These are phyloP conservation scores for Miltochrista miniata DNA, from an alignment of 2,888 invertebrate species.

Conservation along the genomic window DNA sequence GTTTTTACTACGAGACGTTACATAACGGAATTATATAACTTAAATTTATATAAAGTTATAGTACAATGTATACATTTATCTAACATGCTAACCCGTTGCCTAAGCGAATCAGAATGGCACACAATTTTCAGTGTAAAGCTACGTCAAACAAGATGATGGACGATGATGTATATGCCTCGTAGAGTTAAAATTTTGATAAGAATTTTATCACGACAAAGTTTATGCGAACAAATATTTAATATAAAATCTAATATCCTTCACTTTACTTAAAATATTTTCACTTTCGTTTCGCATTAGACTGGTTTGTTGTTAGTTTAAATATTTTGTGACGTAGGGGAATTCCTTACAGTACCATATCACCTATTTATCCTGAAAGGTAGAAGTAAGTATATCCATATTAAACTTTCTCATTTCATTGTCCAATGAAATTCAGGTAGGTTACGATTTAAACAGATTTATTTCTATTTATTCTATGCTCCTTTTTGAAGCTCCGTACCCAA, in stretches of 20 bases:
- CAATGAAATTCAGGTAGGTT: no score
- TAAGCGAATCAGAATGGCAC: slow-evolving; percentile 57
- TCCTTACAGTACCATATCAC: background rate
- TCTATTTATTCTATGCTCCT: no score
- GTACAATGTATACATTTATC: slow-evolving; percentile 5
- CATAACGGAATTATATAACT: slow-evolving; percentile 33
- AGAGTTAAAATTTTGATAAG: slow-evolving; percentile 56
- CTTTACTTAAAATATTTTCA: slow-evolving; percentile 2
- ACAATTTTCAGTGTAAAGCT: slow-evolving; percentile 43
- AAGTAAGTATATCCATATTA: no score
- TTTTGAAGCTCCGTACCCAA: no score
- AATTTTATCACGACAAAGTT: slow-evolving; percentile 37
- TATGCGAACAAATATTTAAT: slow-evolving; percentile 38
- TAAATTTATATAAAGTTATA: slow-evolving; percentile 1
- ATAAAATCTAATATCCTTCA: slow-evolving; percentile 28
- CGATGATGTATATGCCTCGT: slow-evolving; percentile 65
- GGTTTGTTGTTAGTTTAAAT: background rate
- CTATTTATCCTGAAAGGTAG: no score
- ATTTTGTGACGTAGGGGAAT: background rate
- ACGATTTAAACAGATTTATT: no score
- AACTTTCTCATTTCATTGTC: no score
- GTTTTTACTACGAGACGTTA: slow-evolving; percentile 9
- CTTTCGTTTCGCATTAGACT: background rate
- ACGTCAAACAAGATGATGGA: slow-evolving; percentile 74
- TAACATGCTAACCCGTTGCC: slow-evolving; percentile 39